Percentiles rank a stretch among this genome's conserved stretches.
phyloP scores from a whole-genome alignment of 2,113 vertebrate genomes.

The western clawed frog (Xenopus tropicalis) region UCB_Xtro_10.0 CM004447.2:51594501-51595000 shows the following conservation, averaged over 20 bases:
- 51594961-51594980: no score
- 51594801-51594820: slow-evolving; percentile 27
- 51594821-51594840: slow-evolving; percentile 20
- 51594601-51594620: slow-evolving; percentile 8
- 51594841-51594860: slow-evolving; percentile 13
- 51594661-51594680: slow-evolving; percentile 7
- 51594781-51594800: slow-evolving; percentile 17
- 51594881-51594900: background rate
- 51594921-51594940: background rate
- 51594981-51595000: no score
- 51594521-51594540: background rate
- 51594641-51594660: slow-evolving; percentile 14
- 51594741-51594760: slow-evolving; percentile 22
- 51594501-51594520: background rate
- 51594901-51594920: background rate
- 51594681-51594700: slow-evolving; percentile 9
- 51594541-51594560: slow-evolving; percentile 16
- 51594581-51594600: slow-evolving; percentile 5
- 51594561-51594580: slow-evolving; percentile 12
- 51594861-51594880: background rate
- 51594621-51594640: slow-evolving; percentile 3
- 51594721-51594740: slow-evolving; percentile 27
- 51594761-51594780: slow-evolving; percentile 35
- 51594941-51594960: background rate
- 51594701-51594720: slow-evolving; percentile 31